Evolutionary conservation across 2,113 vertebrate species (phyloP).

Genomic region (Pterocles gutturalis): DNA sequence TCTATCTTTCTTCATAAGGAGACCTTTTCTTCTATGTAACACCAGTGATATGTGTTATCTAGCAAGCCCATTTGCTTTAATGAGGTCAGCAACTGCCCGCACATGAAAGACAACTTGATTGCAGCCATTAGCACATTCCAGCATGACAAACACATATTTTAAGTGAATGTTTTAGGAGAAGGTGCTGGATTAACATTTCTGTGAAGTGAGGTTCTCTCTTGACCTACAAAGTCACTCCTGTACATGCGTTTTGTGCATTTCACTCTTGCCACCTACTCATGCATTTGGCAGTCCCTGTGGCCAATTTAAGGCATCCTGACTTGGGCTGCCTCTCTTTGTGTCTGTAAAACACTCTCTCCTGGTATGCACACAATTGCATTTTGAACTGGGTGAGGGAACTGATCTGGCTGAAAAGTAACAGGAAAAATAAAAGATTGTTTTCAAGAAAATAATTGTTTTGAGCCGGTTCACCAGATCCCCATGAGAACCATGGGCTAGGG

Average conservation of each 20-base stretch:
- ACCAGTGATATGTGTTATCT: not conserved
- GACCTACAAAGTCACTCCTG: not conserved
- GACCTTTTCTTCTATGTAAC: not conserved
- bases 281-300: not conserved
- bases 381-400: not conserved
- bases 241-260: not conserved
- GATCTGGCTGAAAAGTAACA: not conserved
- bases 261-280: not conserved
- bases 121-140: conserved; percentile 38
- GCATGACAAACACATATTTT: conserved; percentile 20
- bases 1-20: not conserved
- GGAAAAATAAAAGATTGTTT: not conserved
- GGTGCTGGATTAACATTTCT: conserved; percentile 16
- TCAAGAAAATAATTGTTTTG: not conserved
- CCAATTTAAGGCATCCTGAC: not conserved
- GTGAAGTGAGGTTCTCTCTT: not conserved
- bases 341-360: not conserved
- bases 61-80: conserved; percentile 24
- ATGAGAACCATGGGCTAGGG: fast-evolving
- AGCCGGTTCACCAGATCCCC: not conserved
- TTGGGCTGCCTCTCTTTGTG: not conserved
- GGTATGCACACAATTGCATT: fast-evolving
- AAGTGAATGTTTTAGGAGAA: conserved; percentile 16
- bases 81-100: conserved; percentile 26
- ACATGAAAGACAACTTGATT: conserved; percentile 52